Evolutionary conservation across 37 sponge, comb jelly and placozoan genomes (phyloP).

Genomic region (Beroe forskalii): DNA sequence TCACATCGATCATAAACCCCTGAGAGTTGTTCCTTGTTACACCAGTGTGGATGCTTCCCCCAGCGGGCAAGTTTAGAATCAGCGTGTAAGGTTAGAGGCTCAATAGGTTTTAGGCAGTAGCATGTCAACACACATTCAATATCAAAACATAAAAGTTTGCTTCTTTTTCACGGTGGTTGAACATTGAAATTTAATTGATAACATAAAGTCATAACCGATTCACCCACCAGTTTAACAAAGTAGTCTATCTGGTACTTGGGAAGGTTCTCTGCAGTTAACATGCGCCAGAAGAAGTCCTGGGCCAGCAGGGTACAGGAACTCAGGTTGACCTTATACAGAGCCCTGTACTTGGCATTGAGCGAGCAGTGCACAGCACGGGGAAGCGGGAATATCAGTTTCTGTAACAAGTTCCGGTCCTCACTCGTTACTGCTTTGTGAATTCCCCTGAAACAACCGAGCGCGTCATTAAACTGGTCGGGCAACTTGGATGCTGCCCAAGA

Average conservation of each 20-base stretch:
- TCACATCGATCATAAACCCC: neutral
- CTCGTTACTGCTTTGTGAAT: neutral
- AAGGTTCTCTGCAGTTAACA: neutral
- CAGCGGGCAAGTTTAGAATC: too few relatives aligned
- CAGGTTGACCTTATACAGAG: neutral
- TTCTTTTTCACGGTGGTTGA: too few relatives aligned
- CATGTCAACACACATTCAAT: too few relatives aligned
- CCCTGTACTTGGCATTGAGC: neutral
- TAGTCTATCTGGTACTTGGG: neutral
- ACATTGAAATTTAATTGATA: too few relatives aligned
- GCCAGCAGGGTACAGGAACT: neutral
- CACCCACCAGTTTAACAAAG: neutral
- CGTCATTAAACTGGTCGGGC: too few relatives aligned
- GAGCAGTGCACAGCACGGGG: neutral
- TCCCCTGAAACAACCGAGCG: neutral
- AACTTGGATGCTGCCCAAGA: too few relatives aligned
- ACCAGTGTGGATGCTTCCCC: too few relatives aligned
- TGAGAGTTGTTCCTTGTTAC: too few relatives aligned
- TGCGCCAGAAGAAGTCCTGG: neutral
- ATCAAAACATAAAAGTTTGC: too few relatives aligned
- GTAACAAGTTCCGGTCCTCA: neutral
- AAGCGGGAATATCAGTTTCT: neutral
- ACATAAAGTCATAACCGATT: too few relatives aligned
- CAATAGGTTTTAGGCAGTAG: too few relatives aligned
- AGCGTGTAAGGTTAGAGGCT: too few relatives aligned